A percentile compares a stretch with the other conserved stretches of the same genome.
Conservation (phyloP, 2,888 invertebrate species). For the Folsomia candida region DNA sequence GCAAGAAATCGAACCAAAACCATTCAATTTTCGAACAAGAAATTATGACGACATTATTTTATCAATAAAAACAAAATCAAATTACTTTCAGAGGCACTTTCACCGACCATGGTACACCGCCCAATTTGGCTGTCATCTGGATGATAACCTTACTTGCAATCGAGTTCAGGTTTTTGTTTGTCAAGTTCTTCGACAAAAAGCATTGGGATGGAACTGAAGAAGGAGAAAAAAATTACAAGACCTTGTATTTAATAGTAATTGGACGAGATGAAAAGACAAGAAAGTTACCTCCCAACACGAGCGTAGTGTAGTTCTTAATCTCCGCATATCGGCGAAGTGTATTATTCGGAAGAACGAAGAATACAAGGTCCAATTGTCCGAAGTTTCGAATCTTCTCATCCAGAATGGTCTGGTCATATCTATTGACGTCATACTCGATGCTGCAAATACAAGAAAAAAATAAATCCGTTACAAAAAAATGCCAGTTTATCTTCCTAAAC, state of each 20-base stretch:
- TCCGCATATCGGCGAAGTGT: constrained; percentile 76
- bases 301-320: constrained; percentile 80
- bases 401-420: constrained; percentile 4
- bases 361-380: constrained; percentile 24
- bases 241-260: background rate
- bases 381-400: background rate
- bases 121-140: constrained; percentile 64
- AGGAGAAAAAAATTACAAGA: background rate
- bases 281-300: constrained; percentile 64
- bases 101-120: constrained; percentile 84
- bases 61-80: no score
- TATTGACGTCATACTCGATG: constrained; percentile 10
- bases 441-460: constrained; percentile 1
- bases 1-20: no score
- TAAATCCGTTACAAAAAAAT: no score
- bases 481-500: no score
- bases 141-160: constrained; percentile 51
- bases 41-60: no score
- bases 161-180: constrained; percentile 4
- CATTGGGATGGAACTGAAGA: constrained; percentile 42
- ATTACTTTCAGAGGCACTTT: constrained; percentile 60
- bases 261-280: background rate
- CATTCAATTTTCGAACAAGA: no score
- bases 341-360: constrained; percentile 67
- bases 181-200: constrained; percentile 42